Base-by-base conservation (phyloP, 2,797 vertebrate species). In the Scleropages formosus region DNA sequence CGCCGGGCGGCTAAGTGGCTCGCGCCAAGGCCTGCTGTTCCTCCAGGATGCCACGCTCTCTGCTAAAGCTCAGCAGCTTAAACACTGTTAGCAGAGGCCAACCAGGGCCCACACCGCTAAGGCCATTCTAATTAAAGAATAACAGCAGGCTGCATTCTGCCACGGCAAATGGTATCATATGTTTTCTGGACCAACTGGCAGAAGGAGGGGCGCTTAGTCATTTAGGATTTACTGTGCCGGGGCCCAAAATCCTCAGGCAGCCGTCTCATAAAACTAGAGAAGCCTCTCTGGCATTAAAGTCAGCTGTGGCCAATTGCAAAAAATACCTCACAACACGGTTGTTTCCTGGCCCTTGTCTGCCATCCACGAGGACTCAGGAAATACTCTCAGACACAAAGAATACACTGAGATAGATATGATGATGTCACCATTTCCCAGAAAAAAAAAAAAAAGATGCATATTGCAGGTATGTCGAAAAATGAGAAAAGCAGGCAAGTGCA, bases 101-200 rank as follows among this genome's bases (percentile, higher is more conserved):
- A 79, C 74, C 85, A 82, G 80, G 75, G 82, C 88, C 85, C 87
- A 91, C 91, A 88, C 86, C 89, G 93, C 90, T 92, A 84, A 85
- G 92, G 89, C 94, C 92, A 89, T 92, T 95, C 92, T 95, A 96
- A 97, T 96, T 96, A 96, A 95, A 95, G 94, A 90, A 93, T 92
- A 96, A 95, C 95, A 95, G 95, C 93, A 91, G 89, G 95, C 90
- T 86, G 79, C 92, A 91, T 93, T 93, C 94, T 92, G 94, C 90
- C 90, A 84, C 85, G 93, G 94, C 95, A 96, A 96, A 96, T 94
- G 94, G 93, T 93, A 93, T 95, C 95, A 94, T 96, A 95, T 95
- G 95, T 93, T 95, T 94, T 90, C 94, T 93, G 93, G 95, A 95
- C 93, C 93, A 92, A 89, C 90, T 86, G 93, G 88, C 87, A 93